Evolutionary conservation across 2,888 invertebrate genomes (phyloP).

Genomic region (Antheraea assamensis): DNA sequence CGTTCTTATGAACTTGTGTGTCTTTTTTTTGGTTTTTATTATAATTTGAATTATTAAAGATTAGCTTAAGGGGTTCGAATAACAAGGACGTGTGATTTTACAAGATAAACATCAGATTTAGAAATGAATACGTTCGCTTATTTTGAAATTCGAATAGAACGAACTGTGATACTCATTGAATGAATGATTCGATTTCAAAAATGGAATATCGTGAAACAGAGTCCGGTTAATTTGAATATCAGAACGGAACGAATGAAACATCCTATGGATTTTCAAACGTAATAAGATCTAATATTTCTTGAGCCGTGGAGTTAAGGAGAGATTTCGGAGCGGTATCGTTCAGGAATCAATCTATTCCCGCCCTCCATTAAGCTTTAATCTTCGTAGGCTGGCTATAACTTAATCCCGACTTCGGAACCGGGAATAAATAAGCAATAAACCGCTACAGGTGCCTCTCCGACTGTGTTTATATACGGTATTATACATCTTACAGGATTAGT

Average conservation of each 20-base stretch:
- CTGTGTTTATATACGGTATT: constrained; percentile 59
- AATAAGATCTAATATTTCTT: constrained; percentile 14
- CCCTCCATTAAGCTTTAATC: constrained; percentile 79
- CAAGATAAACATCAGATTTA: not conserved
- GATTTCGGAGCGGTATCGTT: constrained; percentile 63
- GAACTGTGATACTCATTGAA: not conserved
- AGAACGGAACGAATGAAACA: constrained; percentile 18
- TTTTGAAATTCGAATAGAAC: not conserved
- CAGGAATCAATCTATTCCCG: constrained; percentile 78
- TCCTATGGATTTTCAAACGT: not conserved
- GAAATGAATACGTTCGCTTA: not conserved
- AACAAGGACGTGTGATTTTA: constrained; percentile 5
- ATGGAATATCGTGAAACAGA: not conserved
- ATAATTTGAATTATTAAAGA: constrained; percentile 4
- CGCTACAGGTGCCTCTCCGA: constrained; percentile 70
- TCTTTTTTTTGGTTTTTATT: not conserved
- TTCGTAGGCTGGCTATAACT: constrained; percentile 79
- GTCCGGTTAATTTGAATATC: not conserved
- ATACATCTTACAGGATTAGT: constrained; percentile 54
- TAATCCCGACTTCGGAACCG: constrained; percentile 77
- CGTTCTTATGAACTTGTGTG: constrained; percentile 3
- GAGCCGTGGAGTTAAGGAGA: constrained; percentile 55
- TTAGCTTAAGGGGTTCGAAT: constrained; percentile 6
- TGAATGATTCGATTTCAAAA: not conserved
- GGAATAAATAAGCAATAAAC: constrained; percentile 80